Base-by-base conservation (phyloP, 2,888 invertebrate species). In the Hydrotaea cyrtoneurina region DNA sequence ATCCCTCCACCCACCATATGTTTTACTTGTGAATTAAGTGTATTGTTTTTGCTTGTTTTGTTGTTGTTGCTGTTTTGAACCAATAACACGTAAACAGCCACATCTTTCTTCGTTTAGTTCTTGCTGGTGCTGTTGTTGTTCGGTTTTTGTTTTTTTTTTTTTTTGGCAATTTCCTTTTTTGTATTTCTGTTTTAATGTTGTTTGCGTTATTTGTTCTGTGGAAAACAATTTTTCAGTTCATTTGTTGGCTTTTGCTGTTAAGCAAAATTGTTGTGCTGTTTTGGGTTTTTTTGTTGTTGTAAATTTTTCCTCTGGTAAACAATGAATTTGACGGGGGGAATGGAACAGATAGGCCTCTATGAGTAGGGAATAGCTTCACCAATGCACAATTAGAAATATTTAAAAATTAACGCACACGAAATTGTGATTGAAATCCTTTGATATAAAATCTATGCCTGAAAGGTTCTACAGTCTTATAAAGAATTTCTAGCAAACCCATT, bases 201-300 rank as follows among this genome's bases (percentile, higher is more conserved):
- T 62, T 62, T 62, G 31, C 21, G 15, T 72, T 77, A 31, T 71
- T 82, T 73, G 73, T 69, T 75, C 72, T 66, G 69, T 80, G 78
- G 82, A 87, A 86, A 87, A 87, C 85, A 87, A 87, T 87, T 88
- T 87, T 87, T 86, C 88, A 88, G 83, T 86, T 88, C 87, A 88
- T 88, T 88, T 88, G 86, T 79, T 86, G 86, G 72, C 82, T 77
- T 85, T 80, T 76, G 36, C 55, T 64, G 69, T 71, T 72, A 74
- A 82, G 55, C 39, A 75, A 78, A 62, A 39, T n/a, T 75, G 78
- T 21, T 71, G 55, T 64, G 71, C 31, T 69, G 78, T 66, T 66
- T 74, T 62, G 50, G 69, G n/a, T 64, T 72, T 7, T 10, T 66
- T 39, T 5, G 17, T 64, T 13, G n/a, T n/a, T n/a, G n/a, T n/a